Evolutionary conservation across 2,113 vertebrate species (phyloP), one percentile per base, ranked within the genome.

Genomic region (Sturnus vulgaris): DNA sequence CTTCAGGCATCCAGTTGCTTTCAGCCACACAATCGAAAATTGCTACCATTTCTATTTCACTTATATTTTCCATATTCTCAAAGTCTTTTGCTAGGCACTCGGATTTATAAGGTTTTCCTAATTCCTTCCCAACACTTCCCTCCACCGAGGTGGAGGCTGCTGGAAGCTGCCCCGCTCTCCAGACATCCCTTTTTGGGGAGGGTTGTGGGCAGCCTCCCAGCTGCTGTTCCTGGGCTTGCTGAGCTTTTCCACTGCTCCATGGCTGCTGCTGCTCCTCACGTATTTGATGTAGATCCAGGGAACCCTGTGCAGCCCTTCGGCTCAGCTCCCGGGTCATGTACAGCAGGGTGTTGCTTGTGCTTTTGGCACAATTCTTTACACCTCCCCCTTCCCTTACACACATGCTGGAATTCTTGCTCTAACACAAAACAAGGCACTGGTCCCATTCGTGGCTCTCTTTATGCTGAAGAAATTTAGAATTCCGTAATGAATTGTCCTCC

Each of bases 211-310:
- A 96, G 56, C 44, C 40, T 52, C 72, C 81, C 91, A 96, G 53
- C 63, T 69, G 63, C 82, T 81, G 90, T 87, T 95, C 81, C 42
- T 69, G 1, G 6, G 33, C 4, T 5, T 82, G 78, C 66, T 69
- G 77, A 79, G 78, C 28, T 79, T 89, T 95, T 89, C 89, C 89
- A 82, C 53, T 44, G 57, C 55, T 92, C 4, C 2, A 5, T 0
- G 60, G 55, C 66, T 97, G 92, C 81, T 97, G 92, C 81, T 94
- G 73, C 44, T 95, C 49, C 92, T 81, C 90, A 90, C 76, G 11
- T 96, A 95, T 77, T 95, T 96, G 96, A 85, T 46, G 63, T 72
- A 63, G 77, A 65, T 93, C 96, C 94, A 96, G 91, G 86, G 86
- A 95, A 76, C 70, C 66, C 49, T 87, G 71, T 46, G 90, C 63